Base-by-base conservation (phyloP, 2,113 vertebrate species). In the Ibidorhyncha struthersii region DNA sequence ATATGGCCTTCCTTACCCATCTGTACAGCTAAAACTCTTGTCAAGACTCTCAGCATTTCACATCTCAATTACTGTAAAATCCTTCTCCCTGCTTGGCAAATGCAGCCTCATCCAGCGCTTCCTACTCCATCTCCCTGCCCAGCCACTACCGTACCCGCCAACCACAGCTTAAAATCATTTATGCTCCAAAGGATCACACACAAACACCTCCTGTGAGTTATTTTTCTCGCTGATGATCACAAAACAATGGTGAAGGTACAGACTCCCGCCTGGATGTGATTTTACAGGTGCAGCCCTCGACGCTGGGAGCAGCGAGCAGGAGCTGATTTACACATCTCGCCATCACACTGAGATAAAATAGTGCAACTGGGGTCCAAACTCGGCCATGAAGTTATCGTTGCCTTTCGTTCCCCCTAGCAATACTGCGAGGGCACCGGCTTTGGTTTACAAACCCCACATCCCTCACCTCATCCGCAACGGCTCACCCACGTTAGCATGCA, bases 21-120 rank as follows among this genome's bases (percentile, higher is more conserved):
- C 97, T 97, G 96, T 97, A 97, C 96, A 97, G 97, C 96, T 97
- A 97, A 97, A 97, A 95, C 96, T 97, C 97, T 97, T 97, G 96
- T 97, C 97, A 97, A 96, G 96, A 95, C 96, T 97, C 95, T 96
- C 97, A 96, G 95, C 94, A 95, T 97, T 97, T 97, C 96, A 97
- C 96, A 96, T 97, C 96, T 97, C 96, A 97, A 94, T 97, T 97
- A 97, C 97, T 97, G 96, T 77, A 97, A 97, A 96, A 97, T 97
- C 97, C 96, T 97, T 96, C 90, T 95, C 94, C 86, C 92, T 93
- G 94, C 96, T 95, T 97, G 96, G 96, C 97, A 97, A 97, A 97
- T 89, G 89, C 89, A 96, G 94, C 78, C 71, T 97, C 74, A 96
- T 93, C 89, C 94, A 94, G 91, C 53, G 41, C 96, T 96, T 97